These are phyloP conservation scores for western clawed frog (Xenopus tropicalis) DNA, from an alignment of 2,113 vertebrate species.

Conservation along the genomic window DNA sequence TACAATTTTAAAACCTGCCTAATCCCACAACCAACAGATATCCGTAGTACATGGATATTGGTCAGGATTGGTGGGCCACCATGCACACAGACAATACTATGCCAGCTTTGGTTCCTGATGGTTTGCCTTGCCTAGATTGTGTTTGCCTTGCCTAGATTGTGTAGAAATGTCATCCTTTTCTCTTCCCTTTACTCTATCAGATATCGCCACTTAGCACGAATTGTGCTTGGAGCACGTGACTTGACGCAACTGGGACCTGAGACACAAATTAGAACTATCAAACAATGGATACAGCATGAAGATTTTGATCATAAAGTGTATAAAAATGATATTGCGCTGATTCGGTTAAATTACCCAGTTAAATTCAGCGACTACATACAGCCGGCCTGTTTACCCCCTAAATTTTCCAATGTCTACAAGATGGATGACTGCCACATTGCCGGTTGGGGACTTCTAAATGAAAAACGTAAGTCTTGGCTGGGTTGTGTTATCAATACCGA, in stretches of 20 bases:
- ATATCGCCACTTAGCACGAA: background rate
- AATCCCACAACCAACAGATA: too few relatives aligned
- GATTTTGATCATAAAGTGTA: conserved; percentile 26
- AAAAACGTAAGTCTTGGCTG: conserved; percentile 26
- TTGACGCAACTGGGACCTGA: background rate
- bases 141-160: too few relatives aligned
- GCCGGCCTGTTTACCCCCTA: conserved; percentile 41
- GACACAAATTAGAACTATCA: background rate
- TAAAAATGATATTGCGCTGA: conserved; percentile 41
- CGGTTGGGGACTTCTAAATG: conserved; percentile 30
- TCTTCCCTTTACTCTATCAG: too few relatives aligned
- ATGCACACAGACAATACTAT: too few relatives aligned
- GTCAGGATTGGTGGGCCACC: too few relatives aligned
- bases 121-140: too few relatives aligned
- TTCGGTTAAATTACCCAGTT: conserved; percentile 18
- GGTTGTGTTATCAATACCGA: background rate
- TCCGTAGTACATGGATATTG: too few relatives aligned
- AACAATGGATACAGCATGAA: conserved; percentile 21
- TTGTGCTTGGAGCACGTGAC: conserved; percentile 37
- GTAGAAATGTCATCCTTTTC: too few relatives aligned
- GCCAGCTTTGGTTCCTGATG: too few relatives aligned
- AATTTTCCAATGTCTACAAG: background rate
- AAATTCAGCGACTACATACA: conserved; percentile 35
- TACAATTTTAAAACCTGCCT: too few relatives aligned
- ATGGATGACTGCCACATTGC: conserved; percentile 38